A percentile compares a stretch with the other conserved stretches of the same genome.
Evolutionary conservation across 2,113 vertebrate genomes (phyloP).

Genomic region (Euleptes europaea): DNA sequence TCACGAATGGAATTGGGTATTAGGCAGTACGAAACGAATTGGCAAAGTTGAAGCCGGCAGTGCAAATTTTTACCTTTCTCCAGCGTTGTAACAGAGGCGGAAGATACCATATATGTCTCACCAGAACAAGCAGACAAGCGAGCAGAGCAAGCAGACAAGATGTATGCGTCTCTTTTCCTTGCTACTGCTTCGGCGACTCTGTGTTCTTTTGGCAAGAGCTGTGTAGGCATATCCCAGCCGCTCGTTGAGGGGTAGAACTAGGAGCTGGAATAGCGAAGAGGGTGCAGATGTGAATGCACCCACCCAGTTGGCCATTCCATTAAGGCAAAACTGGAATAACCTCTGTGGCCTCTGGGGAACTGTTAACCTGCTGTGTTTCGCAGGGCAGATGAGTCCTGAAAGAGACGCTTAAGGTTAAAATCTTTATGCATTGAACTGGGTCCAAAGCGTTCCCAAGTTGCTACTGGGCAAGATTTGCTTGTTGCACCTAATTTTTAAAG

Average conservation of each 20-base stretch:
- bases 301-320: not conserved
- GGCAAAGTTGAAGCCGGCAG: not conserved
- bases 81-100: not conserved
- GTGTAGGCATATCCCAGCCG: not conserved
- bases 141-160: not conserved
- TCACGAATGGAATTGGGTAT: not conserved
- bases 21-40: not conserved
- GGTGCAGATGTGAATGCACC: not conserved
- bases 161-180: not conserved
- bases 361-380: not conserved
- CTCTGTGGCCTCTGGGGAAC: not conserved
- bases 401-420: too few relatives aligned
- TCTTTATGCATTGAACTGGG: too few relatives aligned
- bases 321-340: not conserved
- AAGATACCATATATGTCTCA: not conserved
- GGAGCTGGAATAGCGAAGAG: not conserved
- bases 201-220: not conserved
- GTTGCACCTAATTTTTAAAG: too few relatives aligned
- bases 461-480: too few relatives aligned
- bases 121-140: not conserved
- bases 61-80: not conserved
- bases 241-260: not conserved
- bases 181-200: not conserved
- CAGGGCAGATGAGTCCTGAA: too few relatives aligned
- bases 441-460: too few relatives aligned